Evolutionary conservation across 2,888 invertebrate genomes (phyloP).

Genomic region (Hetaerina titia): DNA sequence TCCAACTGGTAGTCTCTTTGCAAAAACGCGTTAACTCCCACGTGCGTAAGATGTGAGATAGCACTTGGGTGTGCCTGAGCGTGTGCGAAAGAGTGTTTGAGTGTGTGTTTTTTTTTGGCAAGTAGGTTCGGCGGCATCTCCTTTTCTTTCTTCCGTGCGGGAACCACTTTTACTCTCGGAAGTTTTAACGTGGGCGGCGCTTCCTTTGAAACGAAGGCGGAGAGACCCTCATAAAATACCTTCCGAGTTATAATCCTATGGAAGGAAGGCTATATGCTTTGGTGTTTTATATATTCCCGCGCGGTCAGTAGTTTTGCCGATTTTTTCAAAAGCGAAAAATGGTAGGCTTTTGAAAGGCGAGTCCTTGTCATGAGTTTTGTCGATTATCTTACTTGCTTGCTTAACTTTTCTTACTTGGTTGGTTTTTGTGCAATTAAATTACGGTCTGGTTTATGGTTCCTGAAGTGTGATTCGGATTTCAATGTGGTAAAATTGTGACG

Average conservation of each 20-base stretch:
- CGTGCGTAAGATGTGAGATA: background rate
- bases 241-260: background rate
- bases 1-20: background rate
- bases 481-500: too few species aligned
- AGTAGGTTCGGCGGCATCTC: background rate
- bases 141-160: background rate
- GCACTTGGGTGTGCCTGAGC: background rate
- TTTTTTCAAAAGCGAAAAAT: too few species aligned
- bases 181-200: background rate
- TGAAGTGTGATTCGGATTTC: too few species aligned
- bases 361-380: too few species aligned
- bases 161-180: constrained; percentile 21
- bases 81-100: background rate
- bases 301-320: background rate
- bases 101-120: background rate
- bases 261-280: background rate
- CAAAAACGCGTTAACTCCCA: background rate
- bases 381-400: too few species aligned
- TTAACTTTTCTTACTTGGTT: too few species aligned
- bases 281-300: background rate
- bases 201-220: background rate
- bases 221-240: background rate
- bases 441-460: too few species aligned
- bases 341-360: too few species aligned
- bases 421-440: too few species aligned